These are phyloP conservation scores for Drosophila prostipennis DNA, from an alignment of 2,888 invertebrate species.

Conservation along the genomic window DNA sequence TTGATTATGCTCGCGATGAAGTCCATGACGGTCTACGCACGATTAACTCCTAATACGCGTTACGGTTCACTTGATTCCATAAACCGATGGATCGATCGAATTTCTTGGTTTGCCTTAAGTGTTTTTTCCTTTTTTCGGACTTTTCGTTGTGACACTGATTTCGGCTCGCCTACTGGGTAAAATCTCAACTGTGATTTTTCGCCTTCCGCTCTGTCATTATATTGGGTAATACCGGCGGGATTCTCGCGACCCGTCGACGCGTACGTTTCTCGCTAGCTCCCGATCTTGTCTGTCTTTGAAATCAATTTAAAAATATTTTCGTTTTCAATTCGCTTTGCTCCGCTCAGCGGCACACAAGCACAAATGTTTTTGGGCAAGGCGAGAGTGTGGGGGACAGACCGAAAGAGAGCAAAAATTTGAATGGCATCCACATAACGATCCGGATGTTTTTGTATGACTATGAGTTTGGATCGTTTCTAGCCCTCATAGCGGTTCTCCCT, in stretches of 20 bases:
- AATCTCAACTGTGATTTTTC: conserved; percentile 42
- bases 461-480: conserved; percentile 12
- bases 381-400: neutral
- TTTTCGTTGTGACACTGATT: conserved; percentile 24
- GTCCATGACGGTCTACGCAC: conserved; percentile 81
- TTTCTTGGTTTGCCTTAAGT: conserved; percentile 25
- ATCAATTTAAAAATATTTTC: conserved; percentile 79
- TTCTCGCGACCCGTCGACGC: conserved; percentile 30
- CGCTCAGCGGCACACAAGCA: conserved; percentile 22
- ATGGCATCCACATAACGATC: conserved; percentile 60
- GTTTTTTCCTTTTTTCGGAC: conserved; percentile 21
- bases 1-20: conserved; percentile 83
- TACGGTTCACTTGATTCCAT: conserved; percentile 54
- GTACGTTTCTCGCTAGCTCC: conserved; percentile 47
- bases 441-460: conserved; percentile 27
- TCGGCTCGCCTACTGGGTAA: conserved; percentile 48
- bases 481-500: conserved; percentile 25
- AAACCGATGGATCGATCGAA: conserved; percentile 16
- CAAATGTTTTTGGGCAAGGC: conserved; percentile 5
- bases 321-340: conserved; percentile 63
- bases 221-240: conserved; percentile 58
- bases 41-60: conserved; percentile 57
- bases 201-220: conserved; percentile 23
- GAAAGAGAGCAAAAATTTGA: conserved; percentile 44
- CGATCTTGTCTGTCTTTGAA: conserved; percentile 70